Evolutionary conservation across 2,113 vertebrate species (phyloP).

Genomic region (Scomber japonicus): DNA sequence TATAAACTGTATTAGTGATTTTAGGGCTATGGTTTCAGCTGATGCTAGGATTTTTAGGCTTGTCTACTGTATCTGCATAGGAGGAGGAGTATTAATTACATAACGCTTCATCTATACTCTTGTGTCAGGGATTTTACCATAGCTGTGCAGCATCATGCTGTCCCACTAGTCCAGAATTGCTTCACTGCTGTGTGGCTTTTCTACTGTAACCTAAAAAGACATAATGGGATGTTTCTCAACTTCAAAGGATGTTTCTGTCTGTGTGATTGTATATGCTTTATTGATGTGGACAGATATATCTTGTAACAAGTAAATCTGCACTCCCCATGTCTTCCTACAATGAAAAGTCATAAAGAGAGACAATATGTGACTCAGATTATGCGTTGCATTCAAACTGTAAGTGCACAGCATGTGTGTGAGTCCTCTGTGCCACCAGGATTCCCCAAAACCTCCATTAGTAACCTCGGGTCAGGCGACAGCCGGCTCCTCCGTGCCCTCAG

Average conservation of each 20-base stretch:
- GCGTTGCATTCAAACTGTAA: constrained; percentile 2
- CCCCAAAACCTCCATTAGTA: constrained; percentile 56
- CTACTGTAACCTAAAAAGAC: constrained; percentile 27
- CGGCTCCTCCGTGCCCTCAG: constrained; percentile 38
- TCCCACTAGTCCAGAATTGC: constrained; percentile 56
- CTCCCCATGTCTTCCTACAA: neutral
- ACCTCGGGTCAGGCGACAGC: constrained; percentile 58
- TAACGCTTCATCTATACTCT: constrained; percentile 68
- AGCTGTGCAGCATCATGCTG: constrained; percentile 60
- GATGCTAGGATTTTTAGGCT: constrained; percentile 60
- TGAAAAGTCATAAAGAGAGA: neutral
- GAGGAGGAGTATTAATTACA: constrained; percentile 81
- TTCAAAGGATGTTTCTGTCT: neutral
- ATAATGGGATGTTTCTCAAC: neutral
- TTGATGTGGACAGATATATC: neutral
- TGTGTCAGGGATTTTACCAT: constrained; percentile 37
- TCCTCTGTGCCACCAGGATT: constrained; percentile 37
- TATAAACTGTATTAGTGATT: constrained; percentile 30
- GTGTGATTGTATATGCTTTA: neutral
- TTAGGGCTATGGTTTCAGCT: constrained; percentile 61
- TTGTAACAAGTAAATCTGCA: constrained; percentile 37
- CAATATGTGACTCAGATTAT: neutral
- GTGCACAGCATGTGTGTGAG: neutral
- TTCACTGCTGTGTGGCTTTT: constrained; percentile 10
- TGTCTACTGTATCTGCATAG: constrained; percentile 78